phyloP scores from a whole-genome alignment of 1,140 invertebrate species.

The Maconellicoccus hirsutus region DNA sequence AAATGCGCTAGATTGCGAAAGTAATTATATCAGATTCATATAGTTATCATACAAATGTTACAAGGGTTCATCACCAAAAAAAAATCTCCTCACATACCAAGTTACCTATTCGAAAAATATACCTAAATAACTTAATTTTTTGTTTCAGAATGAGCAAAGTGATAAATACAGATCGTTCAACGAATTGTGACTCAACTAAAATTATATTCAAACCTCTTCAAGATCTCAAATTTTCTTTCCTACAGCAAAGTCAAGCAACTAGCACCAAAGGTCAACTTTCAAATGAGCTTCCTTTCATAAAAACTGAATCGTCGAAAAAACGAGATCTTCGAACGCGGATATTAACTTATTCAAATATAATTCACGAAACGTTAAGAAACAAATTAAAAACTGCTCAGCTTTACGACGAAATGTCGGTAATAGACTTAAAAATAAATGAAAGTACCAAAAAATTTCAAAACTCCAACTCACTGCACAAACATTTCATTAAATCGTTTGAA shows the following conservation, averaged over 20 bases:
- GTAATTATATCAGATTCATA: no score
- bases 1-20: background rate
- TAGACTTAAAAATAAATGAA: background rate
- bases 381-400: background rate
- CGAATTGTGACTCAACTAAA: background rate
- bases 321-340: background rate
- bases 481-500: background rate
- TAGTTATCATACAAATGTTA: no score
- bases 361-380: background rate
- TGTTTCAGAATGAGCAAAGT: background rate
- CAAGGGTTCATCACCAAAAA: no score
- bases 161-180: background rate
- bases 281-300: background rate
- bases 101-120: no score
- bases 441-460: background rate
- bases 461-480: background rate
- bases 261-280: background rate
- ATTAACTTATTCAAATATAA: background rate
- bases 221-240: background rate
- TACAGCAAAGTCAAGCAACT: background rate
- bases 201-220: background rate
- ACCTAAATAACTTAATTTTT: background rate
- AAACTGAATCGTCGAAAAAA: background rate
- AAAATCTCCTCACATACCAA: no score
- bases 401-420: background rate